phyloP scores from a whole-genome alignment of 2,888 invertebrate genomes.

The Trisateles emortualis region DNA sequence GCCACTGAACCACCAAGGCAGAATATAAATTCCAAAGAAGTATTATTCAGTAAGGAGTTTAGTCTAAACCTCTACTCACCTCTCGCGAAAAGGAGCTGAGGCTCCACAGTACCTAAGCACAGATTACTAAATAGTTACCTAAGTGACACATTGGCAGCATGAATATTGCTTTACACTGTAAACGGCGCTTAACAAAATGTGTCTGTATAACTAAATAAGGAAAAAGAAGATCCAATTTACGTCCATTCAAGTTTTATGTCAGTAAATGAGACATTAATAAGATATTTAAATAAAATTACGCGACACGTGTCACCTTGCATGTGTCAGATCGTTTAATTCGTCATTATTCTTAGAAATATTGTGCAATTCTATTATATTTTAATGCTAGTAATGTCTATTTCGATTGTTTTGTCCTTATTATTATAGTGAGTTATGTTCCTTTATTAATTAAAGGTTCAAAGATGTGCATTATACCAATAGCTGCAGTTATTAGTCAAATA shows the following conservation, averaged over 20 bases:
- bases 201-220: not conserved
- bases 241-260: slow-evolving; percentile 9
- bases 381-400: slow-evolving; percentile 4
- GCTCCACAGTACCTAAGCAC: no score
- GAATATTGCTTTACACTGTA: no score
- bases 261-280: not conserved
- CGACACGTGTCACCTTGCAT: slow-evolving; percentile 2
- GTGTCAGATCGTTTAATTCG: slow-evolving; percentile 13
- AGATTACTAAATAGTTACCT: no score
- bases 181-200: no score
- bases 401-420: slow-evolving; percentile 13
- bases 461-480: not conserved
- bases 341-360: slow-evolving; percentile 30
- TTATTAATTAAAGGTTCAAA: not conserved
- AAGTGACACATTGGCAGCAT: no score
- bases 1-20: no score
- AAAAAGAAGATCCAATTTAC: not conserved
- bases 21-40: no score
- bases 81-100: no score
- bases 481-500: not conserved
- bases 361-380: slow-evolving; percentile 17
- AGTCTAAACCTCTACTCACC: no score
- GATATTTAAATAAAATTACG: slow-evolving; percentile 10
- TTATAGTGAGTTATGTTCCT: not conserved
- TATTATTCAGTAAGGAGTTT: no score